Conservation (phyloP, 2,888 invertebrate genomes). For the Papilio demoleus region DNA sequence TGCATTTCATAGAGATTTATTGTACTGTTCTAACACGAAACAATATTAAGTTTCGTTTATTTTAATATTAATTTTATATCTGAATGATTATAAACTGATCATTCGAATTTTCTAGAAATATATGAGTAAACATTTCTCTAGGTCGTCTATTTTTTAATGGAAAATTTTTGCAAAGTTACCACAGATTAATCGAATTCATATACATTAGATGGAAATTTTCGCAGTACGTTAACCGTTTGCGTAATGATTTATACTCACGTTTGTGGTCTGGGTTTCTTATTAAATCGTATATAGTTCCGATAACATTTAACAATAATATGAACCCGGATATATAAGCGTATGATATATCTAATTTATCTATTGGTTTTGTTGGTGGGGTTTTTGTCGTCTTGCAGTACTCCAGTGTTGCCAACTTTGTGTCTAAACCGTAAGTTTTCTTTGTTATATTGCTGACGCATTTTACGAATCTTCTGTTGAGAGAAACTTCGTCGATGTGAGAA, state of each 20-base stretch:
- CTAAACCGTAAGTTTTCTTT: conserved; percentile 43
- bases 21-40: too few species aligned
- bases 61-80: too few species aligned
- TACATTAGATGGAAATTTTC: not conserved
- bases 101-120: not conserved
- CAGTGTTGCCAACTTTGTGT: conserved; percentile 42
- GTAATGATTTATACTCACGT: conserved; percentile 43
- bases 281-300: conserved; percentile 47
- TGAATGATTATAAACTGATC: too few species aligned
- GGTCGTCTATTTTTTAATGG: conserved; percentile 2
- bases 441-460: conserved; percentile 47
- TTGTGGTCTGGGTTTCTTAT: conserved; percentile 44
- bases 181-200: conserved; percentile 1
- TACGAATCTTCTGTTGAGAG: conserved; percentile 42
- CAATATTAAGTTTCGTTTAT: too few species aligned
- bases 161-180: not conserved
- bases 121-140: not conserved
- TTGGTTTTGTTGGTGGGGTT: conserved; percentile 35
- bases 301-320: conserved; percentile 44
- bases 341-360: conserved; percentile 45
- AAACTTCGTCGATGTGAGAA: conserved; percentile 40
- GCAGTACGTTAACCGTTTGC: not conserved
- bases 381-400: conserved; percentile 46
- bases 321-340: conserved; percentile 41
- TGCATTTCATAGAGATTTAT: too few species aligned